These are phyloP conservation scores for Drosophila histrio DNA, from an alignment of 2,888 invertebrate species.

Conservation along the genomic window DNA sequence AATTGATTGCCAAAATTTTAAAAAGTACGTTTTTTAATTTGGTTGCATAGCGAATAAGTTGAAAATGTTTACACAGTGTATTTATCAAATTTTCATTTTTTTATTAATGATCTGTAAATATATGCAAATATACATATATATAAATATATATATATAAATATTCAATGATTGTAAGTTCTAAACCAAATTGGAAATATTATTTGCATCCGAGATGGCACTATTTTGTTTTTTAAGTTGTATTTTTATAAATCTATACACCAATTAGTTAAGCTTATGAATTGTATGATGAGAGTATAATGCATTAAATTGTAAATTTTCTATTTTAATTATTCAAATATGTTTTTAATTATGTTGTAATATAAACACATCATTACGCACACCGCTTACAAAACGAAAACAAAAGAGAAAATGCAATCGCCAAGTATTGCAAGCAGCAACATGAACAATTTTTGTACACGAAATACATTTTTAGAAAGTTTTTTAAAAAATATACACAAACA, in stretches of 20 bases:
- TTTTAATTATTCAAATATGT: constrained; percentile 41
- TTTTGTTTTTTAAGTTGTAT: constrained; percentile 44
- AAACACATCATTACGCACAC: constrained; percentile 24
- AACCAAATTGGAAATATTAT: constrained; percentile 64
- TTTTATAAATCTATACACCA: constrained; percentile 19
- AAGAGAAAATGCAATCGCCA: constrained; percentile 56
- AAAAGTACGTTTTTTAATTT: constrained; percentile 55
- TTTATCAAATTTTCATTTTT: constrained; percentile 67
- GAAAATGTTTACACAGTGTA: constrained; percentile 53
- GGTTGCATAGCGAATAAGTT: constrained; percentile 49
- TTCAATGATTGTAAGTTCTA: constrained; percentile 55
- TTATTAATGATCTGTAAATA: constrained; percentile 65
- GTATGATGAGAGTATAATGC: constrained; percentile 49
- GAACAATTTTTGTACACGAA: constrained; percentile 55
- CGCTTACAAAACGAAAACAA: constrained; percentile 10
- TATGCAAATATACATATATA: constrained; percentile 51
- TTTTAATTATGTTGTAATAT: constrained; percentile 33
- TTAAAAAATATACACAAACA: constrained; percentile 51
- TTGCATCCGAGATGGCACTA: constrained; percentile 68
- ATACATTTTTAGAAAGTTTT: constrained; percentile 58
- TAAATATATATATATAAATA: constrained; percentile 54
- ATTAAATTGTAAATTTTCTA: constrained; percentile 60
- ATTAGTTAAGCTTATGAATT: constrained; percentile 48
- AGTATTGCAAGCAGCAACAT: constrained; percentile 67
- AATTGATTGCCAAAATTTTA: constrained; percentile 53